Base-by-base conservation (phyloP, 2,888 invertebrate genomes). In the Leucozona laternaria region DNA sequence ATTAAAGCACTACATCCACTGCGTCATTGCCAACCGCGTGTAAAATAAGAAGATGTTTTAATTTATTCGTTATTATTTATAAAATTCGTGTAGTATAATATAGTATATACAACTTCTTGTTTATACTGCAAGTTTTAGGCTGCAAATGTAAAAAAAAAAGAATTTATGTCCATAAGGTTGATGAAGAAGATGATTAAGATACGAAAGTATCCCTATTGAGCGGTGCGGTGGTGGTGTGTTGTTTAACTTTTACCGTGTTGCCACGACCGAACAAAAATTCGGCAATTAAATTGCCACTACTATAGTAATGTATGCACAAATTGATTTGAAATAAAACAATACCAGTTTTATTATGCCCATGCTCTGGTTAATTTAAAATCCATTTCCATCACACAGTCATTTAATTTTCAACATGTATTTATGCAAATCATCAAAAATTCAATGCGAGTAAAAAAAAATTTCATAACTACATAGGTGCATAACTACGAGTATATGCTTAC, bases 321-420 rank as follows among this genome's bases (percentile, higher is more conserved):
- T 55, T 10, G 17, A 55, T 25, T 17, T 57, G 2, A 31, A 31
- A 17, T 55, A 55, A 34, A 58, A 58, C 5, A 37, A 58, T 20
- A 62, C 64, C 13, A 13, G 45, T 45, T 64, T 64, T 17, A 11
- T 17, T 45, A 28, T n/a, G 45, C 17, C n/a, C 64, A 28, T 64
- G 64, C 43, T 45, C 64, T 45, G 45, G 28, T 43, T 64, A 28
- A 20, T 43, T 60, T 37, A 11, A 57, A 34, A 31, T 11, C 37
- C 7, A 25, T 43, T 40, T 43, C 22, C 60, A 60, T 22, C 40
- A 62, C 45, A 11, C 43, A 25, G 10, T 28, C n/a, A 43, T 43
- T 62, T 5, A 11, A 34, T 28, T 31, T 48, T 13, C n/a, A 34
- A 48, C 15, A 34, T 45, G 0, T 37, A 31, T 20, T n/a, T 48